Percentiles rank a stretch among this genome's conserved stretches.
Evolutionary conservation across 2,888 invertebrate species (phyloP).

Genomic region (Conomelus anceps): DNA sequence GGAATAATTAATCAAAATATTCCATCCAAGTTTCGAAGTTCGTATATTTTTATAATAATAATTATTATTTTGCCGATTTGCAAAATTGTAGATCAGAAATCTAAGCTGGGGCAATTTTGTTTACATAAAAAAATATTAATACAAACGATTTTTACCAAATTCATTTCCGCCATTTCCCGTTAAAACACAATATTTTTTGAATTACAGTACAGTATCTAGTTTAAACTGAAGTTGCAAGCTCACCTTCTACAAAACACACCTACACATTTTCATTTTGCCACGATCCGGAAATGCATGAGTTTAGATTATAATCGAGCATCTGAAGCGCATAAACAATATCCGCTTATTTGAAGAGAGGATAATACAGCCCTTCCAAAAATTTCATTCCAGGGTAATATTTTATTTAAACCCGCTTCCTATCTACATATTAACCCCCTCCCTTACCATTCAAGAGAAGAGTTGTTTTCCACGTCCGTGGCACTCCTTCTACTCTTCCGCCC

Average conservation of each 20-base stretch:
- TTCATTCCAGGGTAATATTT: conserved; percentile 7
- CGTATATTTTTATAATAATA: no score
- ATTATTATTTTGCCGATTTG: no score
- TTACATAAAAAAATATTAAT: no score
- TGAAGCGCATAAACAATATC: conserved; percentile 1
- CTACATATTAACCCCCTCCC: conserved; percentile 3
- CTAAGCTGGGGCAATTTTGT: no score
- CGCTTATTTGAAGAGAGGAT: conserved; percentile 4
- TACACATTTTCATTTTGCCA: background rate
- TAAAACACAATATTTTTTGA: no score
- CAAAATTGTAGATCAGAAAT: no score
- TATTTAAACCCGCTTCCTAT: conserved; percentile 1
- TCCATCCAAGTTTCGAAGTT: no score
- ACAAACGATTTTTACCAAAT: no score
- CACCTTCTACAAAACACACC: background rate
- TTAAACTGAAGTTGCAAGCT: background rate
- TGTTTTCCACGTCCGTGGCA: background rate
- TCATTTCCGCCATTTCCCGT: no score
- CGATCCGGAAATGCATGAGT: background rate
- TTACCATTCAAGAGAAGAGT: background rate
- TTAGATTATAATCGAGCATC: background rate
- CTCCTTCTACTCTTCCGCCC: background rate
- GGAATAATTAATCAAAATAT: no score
- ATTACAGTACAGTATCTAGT: background rate
- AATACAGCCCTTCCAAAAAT: background rate